Base-by-base conservation (phyloP, 2,888 invertebrate genomes). In the Rhyacophila evoluta region DNA sequence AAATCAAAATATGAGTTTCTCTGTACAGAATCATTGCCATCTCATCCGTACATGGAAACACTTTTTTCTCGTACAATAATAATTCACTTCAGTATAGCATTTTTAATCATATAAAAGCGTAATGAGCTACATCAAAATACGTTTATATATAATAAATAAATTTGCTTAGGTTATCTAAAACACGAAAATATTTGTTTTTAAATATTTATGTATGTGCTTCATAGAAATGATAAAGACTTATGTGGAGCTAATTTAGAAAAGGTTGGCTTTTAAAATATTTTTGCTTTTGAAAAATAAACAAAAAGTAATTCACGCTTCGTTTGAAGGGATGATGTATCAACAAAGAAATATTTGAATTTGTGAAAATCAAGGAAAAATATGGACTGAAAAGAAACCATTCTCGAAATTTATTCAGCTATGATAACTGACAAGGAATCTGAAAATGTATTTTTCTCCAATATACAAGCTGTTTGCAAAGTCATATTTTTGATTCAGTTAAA, bases 391-490 rank as follows among this genome's bases (percentile, higher is more conserved):
- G 55, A 55, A 55, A 6, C 55, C 55, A 55, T 55, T 19, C 55
- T 55, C 6, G 10, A 55, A 55, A 55, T 55, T 12, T 55, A 55
- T 55, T 55, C 55, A 19, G 55, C 55, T 19, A 55, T 25, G 55
- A 25, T 55, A 55, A 55, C 55, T 55, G 55, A 55, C 55, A 55
- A 55, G 55, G 55, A 19, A 55, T 55, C 55, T 55, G 55, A 55
- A 41, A 55, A 55, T 55, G 8, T 25, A 25, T 55, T 25, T 39
- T 55, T 12, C 19, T 12, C 55, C 55, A 55, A 55, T 55, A 55
- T 55, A 55, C 55, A 55, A 55, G 55, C 55, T 55, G 55, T 55
- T 55, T 25, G 25, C 55, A 19, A 55, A 55, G 25, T 55, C 55
- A 25, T 25, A 8, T 33, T 33, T 33, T 33, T 33, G 2, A 33